These are phyloP conservation scores for Calyptomena viridis DNA, from an alignment of 2,113 vertebrate genomes.

Conservation along the genomic window DNA sequence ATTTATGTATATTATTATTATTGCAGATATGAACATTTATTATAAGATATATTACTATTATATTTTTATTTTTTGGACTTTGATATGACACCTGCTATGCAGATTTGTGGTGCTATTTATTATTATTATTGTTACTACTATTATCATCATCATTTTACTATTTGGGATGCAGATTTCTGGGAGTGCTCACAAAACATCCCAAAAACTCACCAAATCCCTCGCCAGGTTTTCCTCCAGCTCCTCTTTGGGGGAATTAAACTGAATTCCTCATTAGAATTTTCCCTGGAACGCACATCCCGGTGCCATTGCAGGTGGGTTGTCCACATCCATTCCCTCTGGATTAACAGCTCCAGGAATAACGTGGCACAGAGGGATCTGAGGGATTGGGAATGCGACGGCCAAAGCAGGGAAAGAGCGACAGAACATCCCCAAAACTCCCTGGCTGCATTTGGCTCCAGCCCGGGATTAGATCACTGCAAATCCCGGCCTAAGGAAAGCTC, in stretches of 20 bases:
- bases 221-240: not conserved
- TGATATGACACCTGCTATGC: too few species aligned
- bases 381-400: rapidly evolving
- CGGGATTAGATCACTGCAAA: not conserved
- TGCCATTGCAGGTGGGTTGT: not conserved
- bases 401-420: rapidly evolving
- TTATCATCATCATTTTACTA: too few species aligned
- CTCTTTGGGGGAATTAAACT: not conserved
- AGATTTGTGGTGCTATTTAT: too few species aligned
- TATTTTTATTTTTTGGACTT: too few species aligned
- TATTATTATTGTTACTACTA: too few species aligned
- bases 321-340: not conserved
- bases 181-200: not conserved
- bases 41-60: too few species aligned
- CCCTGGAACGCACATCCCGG: not conserved
- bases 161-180: too few species aligned
- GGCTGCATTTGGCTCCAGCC: not conserved
- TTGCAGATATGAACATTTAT: too few species aligned
- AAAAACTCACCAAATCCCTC: not conserved
- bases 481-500: constrained; percentile 24
- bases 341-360: not conserved
- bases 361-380: rapidly evolving
- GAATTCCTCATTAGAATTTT: rapidly evolving
- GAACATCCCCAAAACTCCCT: not conserved
- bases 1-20: too few species aligned